A percentile compares a stretch with the other conserved stretches of the same genome.
Evolutionary conservation across 2,797 vertebrate species (phyloP).

Genomic region (Loris lydekkerianus): DNA sequence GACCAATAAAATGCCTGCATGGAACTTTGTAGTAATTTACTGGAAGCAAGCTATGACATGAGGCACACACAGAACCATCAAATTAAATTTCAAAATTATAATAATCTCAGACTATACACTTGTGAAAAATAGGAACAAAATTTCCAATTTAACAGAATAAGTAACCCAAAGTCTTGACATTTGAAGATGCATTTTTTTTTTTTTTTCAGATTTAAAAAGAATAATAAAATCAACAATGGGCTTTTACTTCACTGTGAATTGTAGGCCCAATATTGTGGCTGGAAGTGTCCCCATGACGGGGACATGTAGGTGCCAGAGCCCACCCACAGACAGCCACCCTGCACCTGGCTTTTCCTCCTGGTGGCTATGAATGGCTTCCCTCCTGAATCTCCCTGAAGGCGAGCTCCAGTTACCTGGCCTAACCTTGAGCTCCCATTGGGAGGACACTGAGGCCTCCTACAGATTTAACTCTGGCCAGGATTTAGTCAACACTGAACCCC

Average conservation of each 20-base stretch:
- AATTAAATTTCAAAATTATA: conserved; percentile 82
- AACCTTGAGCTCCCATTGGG: not conserved
- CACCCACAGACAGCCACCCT: too few relatives aligned
- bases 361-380: not conserved
- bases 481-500: not conserved
- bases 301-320: too few relatives aligned
- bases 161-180: conserved; percentile 21
- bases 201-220: conserved; percentile 45
- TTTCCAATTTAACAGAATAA: conserved; percentile 72
- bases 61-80: conserved; percentile 75
- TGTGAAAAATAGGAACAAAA: conserved; percentile 50
- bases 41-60: conserved; percentile 86
- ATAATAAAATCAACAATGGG: conserved; percentile 15
- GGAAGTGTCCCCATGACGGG: not conserved
- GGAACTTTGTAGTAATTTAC: conserved; percentile 81
- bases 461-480: not conserved
- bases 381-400: not conserved
- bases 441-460: not conserved
- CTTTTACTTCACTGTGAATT: conserved; percentile 23
- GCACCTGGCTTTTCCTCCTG: not conserved
- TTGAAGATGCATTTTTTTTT: not conserved
- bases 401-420: not conserved
- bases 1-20: conserved; percentile 79
- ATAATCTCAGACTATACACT: conserved; percentile 78
- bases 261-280: not conserved